A percentile compares a stretch with the other conserved stretches of the same genome.
Evolutionary conservation across 2,113 vertebrate genomes (phyloP).

Genomic region (Lycocorax pyrrhopterus): DNA sequence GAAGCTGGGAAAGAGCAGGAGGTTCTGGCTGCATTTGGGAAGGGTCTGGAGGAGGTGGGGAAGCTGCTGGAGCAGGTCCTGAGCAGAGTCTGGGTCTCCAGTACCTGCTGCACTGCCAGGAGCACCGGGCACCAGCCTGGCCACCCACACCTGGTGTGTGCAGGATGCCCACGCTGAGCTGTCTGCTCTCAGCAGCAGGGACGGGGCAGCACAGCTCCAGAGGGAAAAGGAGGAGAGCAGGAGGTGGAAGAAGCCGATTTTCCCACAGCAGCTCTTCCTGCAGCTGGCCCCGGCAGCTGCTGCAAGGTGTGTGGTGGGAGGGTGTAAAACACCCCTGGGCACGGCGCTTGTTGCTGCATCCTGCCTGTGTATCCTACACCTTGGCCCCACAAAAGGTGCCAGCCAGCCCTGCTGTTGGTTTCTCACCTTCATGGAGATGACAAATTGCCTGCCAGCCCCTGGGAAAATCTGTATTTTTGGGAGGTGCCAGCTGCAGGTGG

Average conservation of each 20-base stretch:
- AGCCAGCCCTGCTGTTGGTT: not conserved
- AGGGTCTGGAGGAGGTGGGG: not conserved
- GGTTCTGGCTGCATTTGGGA: not conserved
- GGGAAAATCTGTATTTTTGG: not conserved
- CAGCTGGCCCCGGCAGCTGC: not conserved
- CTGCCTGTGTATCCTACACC: not conserved
- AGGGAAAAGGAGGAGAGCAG: not conserved
- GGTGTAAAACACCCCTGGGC: not conserved
- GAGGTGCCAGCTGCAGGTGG: not conserved
- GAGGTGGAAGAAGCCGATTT: not conserved
- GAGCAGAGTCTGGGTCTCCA: not conserved
- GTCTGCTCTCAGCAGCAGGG: not conserved
- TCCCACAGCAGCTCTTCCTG: not conserved
- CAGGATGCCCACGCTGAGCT: not conserved
- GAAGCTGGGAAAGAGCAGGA: not conserved
- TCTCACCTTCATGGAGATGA: not conserved
- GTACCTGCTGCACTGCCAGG: not conserved
- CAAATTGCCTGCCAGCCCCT: not conserved
- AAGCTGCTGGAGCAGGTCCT: not conserved
- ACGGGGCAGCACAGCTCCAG: not conserved
- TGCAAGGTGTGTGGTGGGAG: not conserved
- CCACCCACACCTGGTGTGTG: accelerated
- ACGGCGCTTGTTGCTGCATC: not conserved
- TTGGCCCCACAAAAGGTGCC: not conserved
- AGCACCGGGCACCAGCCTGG: not conserved